A percentile compares a stretch with the other conserved stretches of the same genome.
These are phyloP conservation scores for Corvus moneduloides DNA, from an alignment of 2,113 vertebrate genomes.

Conservation along the genomic window DNA sequence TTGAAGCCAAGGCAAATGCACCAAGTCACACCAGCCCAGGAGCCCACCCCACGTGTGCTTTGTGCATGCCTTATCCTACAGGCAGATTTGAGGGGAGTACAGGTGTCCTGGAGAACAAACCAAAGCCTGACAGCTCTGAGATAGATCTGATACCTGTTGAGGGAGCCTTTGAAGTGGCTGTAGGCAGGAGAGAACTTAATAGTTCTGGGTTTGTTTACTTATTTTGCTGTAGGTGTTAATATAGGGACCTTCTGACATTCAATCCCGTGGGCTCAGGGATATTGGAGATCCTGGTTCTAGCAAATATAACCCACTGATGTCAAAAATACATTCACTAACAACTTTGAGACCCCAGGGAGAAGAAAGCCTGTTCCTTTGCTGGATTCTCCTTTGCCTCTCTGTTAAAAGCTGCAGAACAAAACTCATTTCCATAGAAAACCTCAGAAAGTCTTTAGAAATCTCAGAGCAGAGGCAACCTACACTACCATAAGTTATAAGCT, in stretches of 20 bases:
- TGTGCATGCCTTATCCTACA: not conserved
- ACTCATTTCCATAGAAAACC: not conserved
- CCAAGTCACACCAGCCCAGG: not conserved
- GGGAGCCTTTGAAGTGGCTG: not conserved
- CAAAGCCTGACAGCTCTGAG: not conserved
- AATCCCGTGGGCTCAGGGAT: not conserved
- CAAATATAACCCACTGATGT: not conserved
- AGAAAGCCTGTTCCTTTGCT: not conserved
- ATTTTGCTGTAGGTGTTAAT: not conserved
- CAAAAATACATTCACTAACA: not conserved
- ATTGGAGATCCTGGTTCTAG: not conserved
- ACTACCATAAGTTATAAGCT: not conserved
- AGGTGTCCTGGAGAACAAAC: not conserved
- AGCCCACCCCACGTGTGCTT: accelerated
- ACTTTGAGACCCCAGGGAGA: not conserved
- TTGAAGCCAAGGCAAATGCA: not conserved
- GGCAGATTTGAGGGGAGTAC: not conserved
- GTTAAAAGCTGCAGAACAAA: not conserved
- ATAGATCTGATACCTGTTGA: not conserved
- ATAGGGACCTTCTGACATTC: not conserved
- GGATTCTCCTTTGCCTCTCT: not conserved
- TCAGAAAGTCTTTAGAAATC: not conserved
- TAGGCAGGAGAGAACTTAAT: not conserved
- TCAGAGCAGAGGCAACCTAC: not conserved
- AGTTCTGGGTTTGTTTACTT: not conserved